These are phyloP conservation scores for Virgularia gustaviana DNA, from an alignment of 92 coral and sea anemone genomes.

Conservation along the genomic window DNA sequence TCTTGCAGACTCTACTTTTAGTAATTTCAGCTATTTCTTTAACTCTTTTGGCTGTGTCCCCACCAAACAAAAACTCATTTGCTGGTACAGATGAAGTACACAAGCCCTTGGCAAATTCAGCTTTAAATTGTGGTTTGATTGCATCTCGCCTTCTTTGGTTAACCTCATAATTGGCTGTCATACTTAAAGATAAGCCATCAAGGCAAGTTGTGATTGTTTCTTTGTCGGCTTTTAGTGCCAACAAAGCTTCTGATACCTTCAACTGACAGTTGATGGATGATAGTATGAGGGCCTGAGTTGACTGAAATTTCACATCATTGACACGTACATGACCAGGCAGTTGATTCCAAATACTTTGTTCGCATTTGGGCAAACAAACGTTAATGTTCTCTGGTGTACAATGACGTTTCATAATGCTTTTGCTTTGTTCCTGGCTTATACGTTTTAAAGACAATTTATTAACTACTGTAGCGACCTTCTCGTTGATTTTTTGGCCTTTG, in stretches of 20 bases:
- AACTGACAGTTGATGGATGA: slow-evolving; percentile 46
- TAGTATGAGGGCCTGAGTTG: slow-evolving; percentile 23
- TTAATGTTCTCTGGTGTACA: too few species aligned
- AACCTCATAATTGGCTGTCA: slow-evolving; percentile 43
- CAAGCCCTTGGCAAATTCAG: slow-evolving; percentile 53
- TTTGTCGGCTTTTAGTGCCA: slow-evolving; percentile 36
- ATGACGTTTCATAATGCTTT: too few species aligned
- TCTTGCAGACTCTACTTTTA: slow-evolving; percentile 50
- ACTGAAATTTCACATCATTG: neutral
- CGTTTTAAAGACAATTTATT: slow-evolving; percentile 32
- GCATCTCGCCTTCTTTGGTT: slow-evolving; percentile 52
- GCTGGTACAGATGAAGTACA: slow-evolving; percentile 47
- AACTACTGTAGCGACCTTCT: slow-evolving; percentile 26
- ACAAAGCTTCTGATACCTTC: slow-evolving; percentile 40
- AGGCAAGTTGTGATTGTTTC: slow-evolving; percentile 36
- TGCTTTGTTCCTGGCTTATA: too few species aligned
- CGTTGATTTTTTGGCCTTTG: neutral
- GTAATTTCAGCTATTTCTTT: slow-evolving; percentile 48
- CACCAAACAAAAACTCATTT: slow-evolving; percentile 53
- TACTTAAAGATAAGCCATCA: slow-evolving; percentile 44
- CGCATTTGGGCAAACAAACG: too few species aligned
- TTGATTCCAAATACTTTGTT: too few species aligned
- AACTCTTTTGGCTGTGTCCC: slow-evolving; percentile 50
- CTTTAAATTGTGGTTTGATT: slow-evolving; percentile 46
- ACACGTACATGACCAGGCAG: slow-evolving; percentile 29